Base-by-base conservation (phyloP, 2,888 invertebrate genomes). In the Drosophila pegasa region DNA sequence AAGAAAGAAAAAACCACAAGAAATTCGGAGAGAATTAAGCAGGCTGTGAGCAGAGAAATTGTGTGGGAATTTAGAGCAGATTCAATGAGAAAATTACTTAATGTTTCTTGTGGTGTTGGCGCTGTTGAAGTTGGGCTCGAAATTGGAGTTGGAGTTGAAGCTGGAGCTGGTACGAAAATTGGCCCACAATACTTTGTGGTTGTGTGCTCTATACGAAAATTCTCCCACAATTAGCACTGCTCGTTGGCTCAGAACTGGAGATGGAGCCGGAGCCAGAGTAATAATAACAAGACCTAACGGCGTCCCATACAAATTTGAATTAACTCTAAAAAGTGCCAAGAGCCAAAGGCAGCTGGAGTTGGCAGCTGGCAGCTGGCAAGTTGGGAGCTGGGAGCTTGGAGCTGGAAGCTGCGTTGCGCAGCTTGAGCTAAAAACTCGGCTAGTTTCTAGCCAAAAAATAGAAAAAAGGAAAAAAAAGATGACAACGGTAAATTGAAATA, bases 51-150 rank as follows among this genome's bases (percentile, higher is more conserved):
- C 74, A 60, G 57, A 55, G 78, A 81, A 83, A 80, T 88, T 87
- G 84, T 80, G 67, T 74, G 78, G 64, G 87, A 87, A 88, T 85
- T 78, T 72, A 58, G 80, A 76, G 77, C 77, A 66, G 62, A 68
- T 54, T 78, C 67, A 81, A 80, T 87, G 81, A 66, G 88, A 84
- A 85, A 85, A 87, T 88, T 69, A 87, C 84, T 88, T 88, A 85
- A 88, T 86, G 80, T 67, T 52, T 35, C 48, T 52, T 18, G 31
- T 18, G 61, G 48, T 16, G 47, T 47, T 47, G 35, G n/a, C 41
- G 18, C 27, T 37, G 31, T 33, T 37, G 31, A n/a, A 61, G 45
- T 31, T 56, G 54, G 37, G 50, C 20, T 35, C 10, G 22, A 27
- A 52, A n/a, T 38, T 18, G 16, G 16, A 43, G 51, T 48, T 40